phyloP scores from a whole-genome alignment of 2,797 vertebrate genomes.

The Sarcoramphus papa region DNA sequence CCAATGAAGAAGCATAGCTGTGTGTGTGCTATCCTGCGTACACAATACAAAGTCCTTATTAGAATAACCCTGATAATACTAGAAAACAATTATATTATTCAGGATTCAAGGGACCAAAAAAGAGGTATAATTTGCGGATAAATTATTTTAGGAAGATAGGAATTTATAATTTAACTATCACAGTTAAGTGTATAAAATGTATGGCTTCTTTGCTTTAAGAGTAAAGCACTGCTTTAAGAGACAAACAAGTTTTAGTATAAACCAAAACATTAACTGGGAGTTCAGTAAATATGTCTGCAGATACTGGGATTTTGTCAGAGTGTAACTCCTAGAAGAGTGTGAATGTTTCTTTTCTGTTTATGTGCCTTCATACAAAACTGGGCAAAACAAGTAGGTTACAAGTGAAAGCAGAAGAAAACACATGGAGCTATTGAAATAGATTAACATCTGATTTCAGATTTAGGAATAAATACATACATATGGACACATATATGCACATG shows the following conservation, averaged over 20 bases:
- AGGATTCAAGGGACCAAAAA: background rate
- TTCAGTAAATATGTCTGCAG: slow-evolving; percentile 21
- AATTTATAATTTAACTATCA: background rate
- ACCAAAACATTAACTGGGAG: background rate
- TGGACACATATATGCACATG: background rate
- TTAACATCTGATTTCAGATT: background rate
- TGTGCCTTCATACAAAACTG: background rate
- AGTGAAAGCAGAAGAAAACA: slow-evolving; percentile 17
- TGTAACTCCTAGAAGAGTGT: background rate
- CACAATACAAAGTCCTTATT: background rate
- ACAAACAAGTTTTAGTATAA: background rate
- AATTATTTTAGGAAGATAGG: background rate
- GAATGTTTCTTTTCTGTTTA: slow-evolving; percentile 30
- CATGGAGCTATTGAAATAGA: background rate
- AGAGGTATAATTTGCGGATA: background rate
- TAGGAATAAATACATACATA: background rate
- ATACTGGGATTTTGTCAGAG: slow-evolving; percentile 19
- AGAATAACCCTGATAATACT: background rate
- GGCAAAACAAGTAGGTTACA: slow-evolving; percentile 12
- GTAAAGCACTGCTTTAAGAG: background rate
- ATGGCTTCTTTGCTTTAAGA: background rate
- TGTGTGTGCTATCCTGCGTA: background rate
- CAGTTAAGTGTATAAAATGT: background rate
- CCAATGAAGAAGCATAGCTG: background rate
- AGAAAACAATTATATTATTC: background rate